Base-by-base conservation (phyloP, 1,140 invertebrate species). In the Cyclina sinensis region DNA sequence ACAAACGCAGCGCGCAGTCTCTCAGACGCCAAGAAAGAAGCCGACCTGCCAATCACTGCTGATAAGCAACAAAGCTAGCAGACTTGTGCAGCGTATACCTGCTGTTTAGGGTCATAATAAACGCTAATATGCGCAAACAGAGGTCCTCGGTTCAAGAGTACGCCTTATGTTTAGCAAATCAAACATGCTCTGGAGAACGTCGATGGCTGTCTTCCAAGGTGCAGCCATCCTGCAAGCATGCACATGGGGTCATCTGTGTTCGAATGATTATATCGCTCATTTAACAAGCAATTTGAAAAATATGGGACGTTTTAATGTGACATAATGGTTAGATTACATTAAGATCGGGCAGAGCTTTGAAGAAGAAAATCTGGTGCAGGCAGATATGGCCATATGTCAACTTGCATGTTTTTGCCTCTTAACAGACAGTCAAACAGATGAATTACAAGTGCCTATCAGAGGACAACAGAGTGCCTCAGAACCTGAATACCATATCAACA, bases 51-150 rank as follows among this genome's bases (percentile, higher is more conserved):
- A 78, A 78, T 78, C 74, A 78, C 21, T 48, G 43, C 30, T 51
- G 74, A 78, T 78, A 78, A 78, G 74, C 74, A 78, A 78, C 74
- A 78, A 78, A 54, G 74, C 74, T 27, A 30, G 46, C 43, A 35
- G 74, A 78, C 43, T 51, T 54, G 18, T 54, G 43, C 74, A 78
- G 39, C 46, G 35, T 21, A 78, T 78, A 78, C 74, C 74, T 54
- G 74, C 74, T 78, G 74, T 78, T 48, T 30, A 32, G 16, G 35
- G 74, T 54, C 14, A 46, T 48, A 78, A 78, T 78, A 14, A 48
- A 78, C 74, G 24, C 54, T 48, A 78, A 54, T 78, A 30, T 78
- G 74, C 46, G 43, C 74, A 24, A 78, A 35, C n/a, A 30, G 74
- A 78, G 74, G 74, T 78, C 74, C 27, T 4, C n/a, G n/a, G 74